Percentiles rank a stretch among this genome's conserved stretches.
Conservation (phyloP, 2,797 vertebrate genomes). For the Pipistrellus kuhlii region DNA sequence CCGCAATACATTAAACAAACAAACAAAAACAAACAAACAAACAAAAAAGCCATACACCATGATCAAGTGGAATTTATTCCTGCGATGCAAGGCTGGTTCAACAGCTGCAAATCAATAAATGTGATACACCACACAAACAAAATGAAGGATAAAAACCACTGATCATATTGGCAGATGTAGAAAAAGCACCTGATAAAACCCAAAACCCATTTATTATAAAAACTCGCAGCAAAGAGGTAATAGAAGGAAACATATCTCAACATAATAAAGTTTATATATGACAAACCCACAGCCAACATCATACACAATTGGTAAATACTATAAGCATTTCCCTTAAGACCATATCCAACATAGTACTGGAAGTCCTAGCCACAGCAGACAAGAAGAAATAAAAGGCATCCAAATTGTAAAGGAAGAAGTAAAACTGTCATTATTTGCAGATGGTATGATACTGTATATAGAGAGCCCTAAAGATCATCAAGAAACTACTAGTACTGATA, state of each 20-base stretch:
- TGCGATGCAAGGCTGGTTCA: background rate
- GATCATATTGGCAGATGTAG: background rate
- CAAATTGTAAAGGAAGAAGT: background rate
- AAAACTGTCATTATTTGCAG: background rate
- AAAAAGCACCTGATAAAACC: background rate
- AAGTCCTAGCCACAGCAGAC: background rate
- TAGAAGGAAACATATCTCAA: background rate
- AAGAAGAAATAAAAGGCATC: background rate
- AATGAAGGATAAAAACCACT: background rate
- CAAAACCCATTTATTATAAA: background rate
- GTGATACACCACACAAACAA: background rate
- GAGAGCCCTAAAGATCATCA: background rate
- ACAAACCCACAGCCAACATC: background rate
- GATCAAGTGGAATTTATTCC: too few species aligned
- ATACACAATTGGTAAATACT: background rate
- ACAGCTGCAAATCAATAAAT: background rate
- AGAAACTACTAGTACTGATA: background rate
- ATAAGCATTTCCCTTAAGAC: background rate
- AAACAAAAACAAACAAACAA: too few species aligned
- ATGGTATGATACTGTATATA: background rate
- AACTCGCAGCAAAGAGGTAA: background rate
- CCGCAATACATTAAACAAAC: background rate
- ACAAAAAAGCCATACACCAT: too few species aligned
- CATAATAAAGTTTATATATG: background rate
- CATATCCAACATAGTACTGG: background rate